Evolutionary conservation across 2,113 vertebrate species (phyloP).

Genomic region (Mastomys natalensis): DNA sequence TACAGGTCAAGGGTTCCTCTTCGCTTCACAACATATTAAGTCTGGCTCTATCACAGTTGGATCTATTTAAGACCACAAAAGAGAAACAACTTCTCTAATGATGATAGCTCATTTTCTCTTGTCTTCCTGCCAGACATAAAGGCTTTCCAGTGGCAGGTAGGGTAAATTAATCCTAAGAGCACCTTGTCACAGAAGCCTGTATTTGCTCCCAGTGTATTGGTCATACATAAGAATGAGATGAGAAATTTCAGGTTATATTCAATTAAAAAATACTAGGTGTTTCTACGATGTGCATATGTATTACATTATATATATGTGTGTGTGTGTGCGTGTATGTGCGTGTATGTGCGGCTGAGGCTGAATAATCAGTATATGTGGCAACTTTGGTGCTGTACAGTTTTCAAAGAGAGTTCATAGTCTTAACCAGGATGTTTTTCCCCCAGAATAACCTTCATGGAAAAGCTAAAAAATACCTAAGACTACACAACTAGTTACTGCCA

Average conservation of each 20-base stretch:
- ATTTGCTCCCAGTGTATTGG: not conserved
- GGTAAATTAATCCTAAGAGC: conserved; percentile 66
- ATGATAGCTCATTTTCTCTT: conserved; percentile 65
- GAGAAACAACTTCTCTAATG: conserved; percentile 62
- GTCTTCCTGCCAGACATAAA: conserved; percentile 70
- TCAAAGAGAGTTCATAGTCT: not conserved
- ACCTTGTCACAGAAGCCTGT: conserved; percentile 39
- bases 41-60: conserved; percentile 71
- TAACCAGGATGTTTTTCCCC: not conserved
- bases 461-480: not conserved
- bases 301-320: not conserved
- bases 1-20: conserved; percentile 53
- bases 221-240: not conserved
- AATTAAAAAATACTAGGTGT: not conserved
- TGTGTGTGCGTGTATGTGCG: no score
- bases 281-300: not conserved
- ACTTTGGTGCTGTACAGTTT: not conserved
- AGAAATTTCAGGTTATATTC: not conserved
- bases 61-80: conserved; percentile 64
- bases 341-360: no score
- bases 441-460: not conserved
- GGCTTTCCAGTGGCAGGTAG: conserved; percentile 61
- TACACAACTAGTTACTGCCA: not conserved
- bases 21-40: conserved; percentile 54
- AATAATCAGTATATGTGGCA: not conserved